These are phyloP conservation scores for Cepaea hortensis DNA, from an alignment of 2,888 invertebrate genomes.

Conservation along the genomic window DNA sequence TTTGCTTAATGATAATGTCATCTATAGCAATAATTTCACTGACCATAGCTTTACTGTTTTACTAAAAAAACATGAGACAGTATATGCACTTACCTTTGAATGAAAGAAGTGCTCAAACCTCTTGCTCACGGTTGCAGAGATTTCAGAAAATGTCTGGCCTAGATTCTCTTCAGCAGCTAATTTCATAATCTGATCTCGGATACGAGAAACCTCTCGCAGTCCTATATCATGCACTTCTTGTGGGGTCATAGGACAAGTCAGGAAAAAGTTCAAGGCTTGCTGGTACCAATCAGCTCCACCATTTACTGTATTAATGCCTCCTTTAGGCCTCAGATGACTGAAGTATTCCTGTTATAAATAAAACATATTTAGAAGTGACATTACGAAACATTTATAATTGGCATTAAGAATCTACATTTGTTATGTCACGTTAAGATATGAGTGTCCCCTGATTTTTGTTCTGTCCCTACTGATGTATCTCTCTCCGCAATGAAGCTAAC, in stretches of 20 bases:
- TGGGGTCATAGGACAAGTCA: constrained; percentile 63
- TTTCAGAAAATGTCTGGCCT: constrained; percentile 35
- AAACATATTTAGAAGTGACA: neutral
- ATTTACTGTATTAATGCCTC: constrained; percentile 65
- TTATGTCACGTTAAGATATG: too few relatives aligned
- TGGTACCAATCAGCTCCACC: constrained; percentile 67
- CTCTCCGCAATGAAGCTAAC: too few relatives aligned
- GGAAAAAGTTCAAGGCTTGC: constrained; percentile 68
- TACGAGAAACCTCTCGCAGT: constrained; percentile 69
- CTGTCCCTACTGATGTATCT: too few relatives aligned
- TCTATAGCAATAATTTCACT: too few relatives aligned
- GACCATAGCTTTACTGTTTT: too few relatives aligned
- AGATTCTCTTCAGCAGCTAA: constrained; percentile 53
- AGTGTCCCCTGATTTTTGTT: too few relatives aligned
- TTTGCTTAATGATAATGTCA: too few relatives aligned
- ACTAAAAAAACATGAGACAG: neutral
- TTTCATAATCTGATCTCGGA: constrained; percentile 58
- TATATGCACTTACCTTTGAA: constrained; percentile 18
- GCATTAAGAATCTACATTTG: too few relatives aligned
- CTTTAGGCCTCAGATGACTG: constrained; percentile 58
- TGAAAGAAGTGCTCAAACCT: constrained; percentile 64
- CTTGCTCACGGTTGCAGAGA: constrained; percentile 36
- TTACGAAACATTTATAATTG: too few relatives aligned
- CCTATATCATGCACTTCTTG: constrained; percentile 72
- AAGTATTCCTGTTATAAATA: constrained; percentile 57